phyloP scores from a whole-genome alignment of 2,113 vertebrate genomes.

The Odocoileus virginianus region DNA sequence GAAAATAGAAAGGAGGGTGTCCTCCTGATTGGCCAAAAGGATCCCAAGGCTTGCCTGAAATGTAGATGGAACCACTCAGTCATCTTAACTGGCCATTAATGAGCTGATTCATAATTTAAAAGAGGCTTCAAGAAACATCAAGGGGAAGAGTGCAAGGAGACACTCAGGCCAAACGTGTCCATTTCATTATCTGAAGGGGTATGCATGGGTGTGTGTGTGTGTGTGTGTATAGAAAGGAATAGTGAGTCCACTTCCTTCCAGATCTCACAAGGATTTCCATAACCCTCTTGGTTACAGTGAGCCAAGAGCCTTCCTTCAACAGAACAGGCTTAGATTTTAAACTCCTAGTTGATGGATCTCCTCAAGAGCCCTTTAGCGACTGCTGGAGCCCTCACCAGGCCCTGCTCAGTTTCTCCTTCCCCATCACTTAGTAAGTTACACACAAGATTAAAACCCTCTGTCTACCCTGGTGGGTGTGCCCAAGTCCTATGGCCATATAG shows the following conservation, averaged over 20 bases:
- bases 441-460: neutral
- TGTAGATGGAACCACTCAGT: constrained; percentile 34
- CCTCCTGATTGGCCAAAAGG: neutral
- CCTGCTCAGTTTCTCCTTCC: neutral
- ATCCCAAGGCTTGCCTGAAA: constrained; percentile 3
- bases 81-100: constrained; percentile 50
- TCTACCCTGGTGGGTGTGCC: neutral
- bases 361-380: neutral
- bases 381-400: neutral
- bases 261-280: neutral
- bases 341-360: neutral
- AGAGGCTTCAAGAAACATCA: neutral
- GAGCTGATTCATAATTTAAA: constrained; percentile 42
- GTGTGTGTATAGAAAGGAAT: neutral
- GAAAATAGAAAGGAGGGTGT: neutral
- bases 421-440: neutral
- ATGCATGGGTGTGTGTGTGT: neutral
- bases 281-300: neutral
- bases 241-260: neutral
- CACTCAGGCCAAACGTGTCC: neutral
- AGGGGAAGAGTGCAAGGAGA: neutral
- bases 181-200: neutral
- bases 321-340: neutral
- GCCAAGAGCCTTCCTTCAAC: neutral
- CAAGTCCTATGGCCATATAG: neutral